Base-by-base conservation (phyloP, 1,140 invertebrate genomes). In the Trachelipus rathkii region DNA sequence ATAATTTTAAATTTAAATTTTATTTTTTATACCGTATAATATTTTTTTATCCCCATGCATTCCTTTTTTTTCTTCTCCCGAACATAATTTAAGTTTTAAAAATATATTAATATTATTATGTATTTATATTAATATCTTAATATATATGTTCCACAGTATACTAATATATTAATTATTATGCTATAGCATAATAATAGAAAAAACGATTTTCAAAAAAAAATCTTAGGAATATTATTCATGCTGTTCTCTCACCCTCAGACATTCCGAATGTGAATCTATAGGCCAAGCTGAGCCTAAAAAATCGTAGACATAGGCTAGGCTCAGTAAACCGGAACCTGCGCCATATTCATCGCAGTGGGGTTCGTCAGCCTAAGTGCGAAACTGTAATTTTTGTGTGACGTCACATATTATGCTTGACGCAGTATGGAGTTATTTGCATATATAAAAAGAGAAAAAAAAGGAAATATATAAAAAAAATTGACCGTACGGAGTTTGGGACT, bases 281-380 rank as follows among this genome's bases (percentile, higher is more conserved):
- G 50, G 50, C 50, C 50, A 60, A 60, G 19, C 50, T 60, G 50
- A 60, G 50, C 50, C 50, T 60, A 60, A 60, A 60, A 60, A 60
- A 60, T 60, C 50, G 50, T 19, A 1, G 11, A 60, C 19, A 60
- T 60, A 60, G 50, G 50, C 50, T 19, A 13, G 50, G 50, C 19
- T 60, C 19, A 19, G 50, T 2, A 15, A 15, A 19, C 11, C 50
- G 50, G 50, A 60, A 60, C 50, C 50, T 60, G 8, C 50, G 50
- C 50, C 50, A 60, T 60, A 60, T 60, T 60, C 50, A 60, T 60
- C 50, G 50, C 50, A 60, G 50, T 60, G 8, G 50, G 50, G 50
- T 60, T 60, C 50, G 19, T 15, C 50, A 8, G 50, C 50, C 50
- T 60, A 60, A 60, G 50, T 60, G 50, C 50, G 50, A 60, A 60